Evolutionary conservation across 2,797 vertebrate species (phyloP).

Genomic region (Sphaeramia orbicularis): DNA sequence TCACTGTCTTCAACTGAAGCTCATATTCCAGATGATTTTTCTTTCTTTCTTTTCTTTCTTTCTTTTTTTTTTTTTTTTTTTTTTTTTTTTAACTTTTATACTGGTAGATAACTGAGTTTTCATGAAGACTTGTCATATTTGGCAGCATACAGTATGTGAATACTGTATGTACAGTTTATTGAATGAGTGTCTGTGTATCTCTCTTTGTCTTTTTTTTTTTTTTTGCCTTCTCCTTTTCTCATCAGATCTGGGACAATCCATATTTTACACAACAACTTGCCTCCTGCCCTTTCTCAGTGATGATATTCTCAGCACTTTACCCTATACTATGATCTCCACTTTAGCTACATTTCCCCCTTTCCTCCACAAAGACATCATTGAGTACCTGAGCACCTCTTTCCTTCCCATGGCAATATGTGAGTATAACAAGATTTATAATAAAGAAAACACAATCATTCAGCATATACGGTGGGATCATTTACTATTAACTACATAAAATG

Average conservation of each 20-base stretch:
- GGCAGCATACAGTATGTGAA: conserved; percentile 73
- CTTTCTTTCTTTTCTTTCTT: conserved; percentile 32
- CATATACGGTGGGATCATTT: neutral
- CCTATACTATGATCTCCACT: conserved; percentile 99
- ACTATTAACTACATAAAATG: neutral
- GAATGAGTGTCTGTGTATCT: conserved; percentile 82
- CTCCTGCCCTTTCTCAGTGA: conserved; percentile 99
- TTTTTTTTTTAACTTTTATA: conserved; percentile 39
- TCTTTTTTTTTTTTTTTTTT: conserved; percentile 41
- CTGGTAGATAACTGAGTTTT: conserved; percentile 42
- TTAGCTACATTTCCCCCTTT: conserved; percentile 99
- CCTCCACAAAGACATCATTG: conserved; percentile 99
- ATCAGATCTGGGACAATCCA: conserved; percentile 99
- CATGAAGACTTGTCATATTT: conserved; percentile 53
- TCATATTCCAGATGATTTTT: conserved; percentile 44
- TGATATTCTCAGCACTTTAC: conserved; percentile 99
- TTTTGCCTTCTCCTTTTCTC: conserved; percentile 82
- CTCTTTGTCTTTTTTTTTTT: conserved; percentile 69
- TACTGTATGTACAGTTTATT: conserved; percentile 78
- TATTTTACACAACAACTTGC: conserved; percentile 99
- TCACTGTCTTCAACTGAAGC: conserved; percentile 40
- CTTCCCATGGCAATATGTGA: conserved; percentile 99
- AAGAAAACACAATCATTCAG: neutral
- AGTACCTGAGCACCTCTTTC: conserved; percentile 99
- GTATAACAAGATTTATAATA: conserved; percentile 74